A percentile compares a stretch with the other conserved stretches of the same genome.
phyloP scores from a whole-genome alignment of 2,888 invertebrate species.

The Halocaridina rubra region DNA sequence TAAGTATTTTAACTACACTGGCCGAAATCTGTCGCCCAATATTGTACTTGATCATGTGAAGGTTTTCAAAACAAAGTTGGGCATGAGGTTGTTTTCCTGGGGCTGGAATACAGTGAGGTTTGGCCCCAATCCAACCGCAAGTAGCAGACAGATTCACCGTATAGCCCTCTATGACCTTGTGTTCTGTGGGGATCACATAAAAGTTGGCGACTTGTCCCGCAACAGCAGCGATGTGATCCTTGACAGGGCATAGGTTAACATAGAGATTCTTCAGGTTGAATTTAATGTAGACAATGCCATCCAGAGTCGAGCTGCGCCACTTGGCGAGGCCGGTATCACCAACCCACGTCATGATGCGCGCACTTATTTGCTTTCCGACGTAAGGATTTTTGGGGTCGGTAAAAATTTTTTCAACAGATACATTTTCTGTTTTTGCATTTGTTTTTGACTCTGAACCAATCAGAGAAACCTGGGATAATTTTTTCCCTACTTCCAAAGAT shows the following conservation, averaged over 20 bases:
- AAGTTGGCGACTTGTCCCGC: slow-evolving; percentile 11
- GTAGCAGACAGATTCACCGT: slow-evolving; percentile 34
- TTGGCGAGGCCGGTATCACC: slow-evolving; percentile 19
- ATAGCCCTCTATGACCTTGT: neutral
- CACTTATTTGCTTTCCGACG: slow-evolving; percentile 31
- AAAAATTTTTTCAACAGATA: neutral
- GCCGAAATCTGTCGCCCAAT: neutral
- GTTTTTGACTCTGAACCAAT: too few species aligned
- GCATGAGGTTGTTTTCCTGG: slow-evolving; percentile 20
- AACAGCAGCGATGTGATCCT: slow-evolving; percentile 1
- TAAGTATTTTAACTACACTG: too few species aligned
- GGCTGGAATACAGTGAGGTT: slow-evolving; percentile 26
- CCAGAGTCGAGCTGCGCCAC: slow-evolving; percentile 1
- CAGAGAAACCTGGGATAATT: neutral
- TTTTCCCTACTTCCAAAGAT: neutral
- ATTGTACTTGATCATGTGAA: neutral
- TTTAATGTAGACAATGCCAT: slow-evolving; percentile 11
- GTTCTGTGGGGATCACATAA: slow-evolving; percentile 27
- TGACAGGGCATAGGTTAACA: slow-evolving; percentile 15
- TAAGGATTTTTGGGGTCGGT: neutral
- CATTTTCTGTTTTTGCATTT: neutral
- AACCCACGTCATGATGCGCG: neutral
- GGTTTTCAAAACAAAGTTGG: neutral
- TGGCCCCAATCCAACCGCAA: slow-evolving; percentile 46
- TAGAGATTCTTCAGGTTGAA: neutral